phyloP scores from a whole-genome alignment of 2,888 invertebrate genomes.

The Eremobia ochroleuca region DNA sequence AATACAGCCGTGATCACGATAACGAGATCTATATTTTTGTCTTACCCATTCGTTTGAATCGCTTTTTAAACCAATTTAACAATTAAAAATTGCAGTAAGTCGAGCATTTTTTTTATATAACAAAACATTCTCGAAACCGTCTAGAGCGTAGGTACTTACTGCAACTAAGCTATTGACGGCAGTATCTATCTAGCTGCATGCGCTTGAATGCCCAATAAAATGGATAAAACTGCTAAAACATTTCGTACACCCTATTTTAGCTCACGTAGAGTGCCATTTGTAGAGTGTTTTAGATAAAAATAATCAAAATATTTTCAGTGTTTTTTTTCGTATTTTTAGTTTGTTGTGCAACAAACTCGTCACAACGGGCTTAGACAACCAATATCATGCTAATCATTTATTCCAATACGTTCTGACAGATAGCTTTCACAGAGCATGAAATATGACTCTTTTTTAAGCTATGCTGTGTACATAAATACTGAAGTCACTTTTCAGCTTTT shows the following conservation, averaged over 20 bases:
- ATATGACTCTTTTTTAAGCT: not conserved
- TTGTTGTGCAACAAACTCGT: constrained; percentile 1
- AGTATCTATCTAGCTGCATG: not conserved
- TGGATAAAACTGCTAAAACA: constrained; percentile 26
- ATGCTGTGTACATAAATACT: not conserved
- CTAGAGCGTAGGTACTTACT: too few relatives aligned
- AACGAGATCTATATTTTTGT: too few relatives aligned
- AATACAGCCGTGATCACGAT: too few relatives aligned
- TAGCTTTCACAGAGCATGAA: constrained; percentile 6
- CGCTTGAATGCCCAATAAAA: constrained; percentile 16
- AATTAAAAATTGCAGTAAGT: too few relatives aligned
- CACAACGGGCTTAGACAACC: constrained; percentile 9
- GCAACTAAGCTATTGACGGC: too few relatives aligned
- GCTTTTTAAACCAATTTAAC: too few relatives aligned
- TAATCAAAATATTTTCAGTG: constrained; percentile 12
- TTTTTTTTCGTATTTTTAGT: not conserved
- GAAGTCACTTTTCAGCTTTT: not conserved
- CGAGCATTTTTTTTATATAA: too few relatives aligned
- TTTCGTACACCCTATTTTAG: constrained; percentile 19
- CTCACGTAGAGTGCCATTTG: constrained; percentile 15
- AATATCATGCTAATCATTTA: not conserved
- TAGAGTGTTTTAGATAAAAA: constrained; percentile 25
- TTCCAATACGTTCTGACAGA: not conserved
- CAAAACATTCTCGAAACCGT: too few relatives aligned
- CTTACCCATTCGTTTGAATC: too few relatives aligned